Conservation (phyloP, 2,113 vertebrate genomes). For the Xenopus laevis region DNA sequence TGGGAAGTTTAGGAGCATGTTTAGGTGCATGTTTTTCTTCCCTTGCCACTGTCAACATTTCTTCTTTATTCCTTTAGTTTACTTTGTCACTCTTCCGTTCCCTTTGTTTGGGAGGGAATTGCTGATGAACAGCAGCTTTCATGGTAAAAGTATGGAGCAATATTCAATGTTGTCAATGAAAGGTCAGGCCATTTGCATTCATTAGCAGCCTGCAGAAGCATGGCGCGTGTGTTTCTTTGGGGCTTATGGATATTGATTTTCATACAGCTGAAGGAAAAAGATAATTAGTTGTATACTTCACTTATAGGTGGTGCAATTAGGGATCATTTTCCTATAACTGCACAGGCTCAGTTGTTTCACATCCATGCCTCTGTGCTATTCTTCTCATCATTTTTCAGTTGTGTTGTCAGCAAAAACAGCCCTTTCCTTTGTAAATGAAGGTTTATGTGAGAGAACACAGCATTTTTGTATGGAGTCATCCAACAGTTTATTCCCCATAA, state of each 20-base stretch:
- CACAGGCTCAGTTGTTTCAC: conserved; percentile 16
- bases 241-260: conserved; percentile 68
- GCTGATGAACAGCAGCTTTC: conserved; percentile 64
- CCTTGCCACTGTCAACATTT: conserved; percentile 47
- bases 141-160: conserved; percentile 62
- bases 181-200: conserved; percentile 73
- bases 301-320: conserved; percentile 51
- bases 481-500: conserved; percentile 7
- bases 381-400: conserved; percentile 20
- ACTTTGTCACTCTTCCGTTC: background rate
- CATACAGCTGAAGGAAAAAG: conserved; percentile 63
- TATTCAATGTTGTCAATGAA: conserved; percentile 65
- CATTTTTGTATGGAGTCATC: conserved; percentile 12
- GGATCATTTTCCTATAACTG: conserved; percentile 41
- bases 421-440: conserved; percentile 25
- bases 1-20: conserved; percentile 37
- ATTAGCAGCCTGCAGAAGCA: conserved; percentile 60
- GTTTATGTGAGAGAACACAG: conserved; percentile 14
- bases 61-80: conserved; percentile 9
- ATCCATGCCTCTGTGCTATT: conserved; percentile 26
- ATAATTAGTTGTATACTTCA: conserved; percentile 72
- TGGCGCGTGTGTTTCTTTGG: conserved; percentile 55
- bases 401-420: conserved; percentile 8
- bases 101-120: conserved; percentile 47
- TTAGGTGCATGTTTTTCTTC: conserved; percentile 39